Percentiles rank a stretch among this genome's conserved stretches.
Evolutionary conservation across 2,113 vertebrate genomes (phyloP).

Genomic region (Pogona vitticeps): DNA sequence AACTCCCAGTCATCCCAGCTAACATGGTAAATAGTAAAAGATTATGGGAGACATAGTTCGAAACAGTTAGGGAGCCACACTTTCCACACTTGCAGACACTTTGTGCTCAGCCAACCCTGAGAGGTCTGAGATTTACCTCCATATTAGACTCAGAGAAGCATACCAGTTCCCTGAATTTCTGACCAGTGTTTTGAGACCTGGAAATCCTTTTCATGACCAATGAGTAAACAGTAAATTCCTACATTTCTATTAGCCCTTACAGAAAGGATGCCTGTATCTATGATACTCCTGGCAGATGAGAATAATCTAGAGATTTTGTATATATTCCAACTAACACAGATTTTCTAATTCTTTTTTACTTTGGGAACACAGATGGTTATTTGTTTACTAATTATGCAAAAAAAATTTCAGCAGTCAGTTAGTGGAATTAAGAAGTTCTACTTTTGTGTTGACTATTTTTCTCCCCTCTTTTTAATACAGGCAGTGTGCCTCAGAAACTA

Average conservation of each 20-base stretch:
- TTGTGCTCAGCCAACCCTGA: no score
- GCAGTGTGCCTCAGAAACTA: constrained; percentile 74
- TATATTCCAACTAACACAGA: neutral
- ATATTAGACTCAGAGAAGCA: no score
- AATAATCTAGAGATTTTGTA: neutral
- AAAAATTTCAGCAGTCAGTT: neutral
- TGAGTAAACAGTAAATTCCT: neutral
- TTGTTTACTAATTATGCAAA: neutral
- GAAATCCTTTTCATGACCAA: neutral
- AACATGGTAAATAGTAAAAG: neutral
- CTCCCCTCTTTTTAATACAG: constrained; percentile 65
- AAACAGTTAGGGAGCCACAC: neutral
- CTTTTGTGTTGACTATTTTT: constrained; percentile 8
- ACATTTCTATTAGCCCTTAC: neutral
- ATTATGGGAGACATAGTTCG: neutral
- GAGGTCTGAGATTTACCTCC: no score
- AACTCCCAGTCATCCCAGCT: neutral
- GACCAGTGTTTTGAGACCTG: neutral
- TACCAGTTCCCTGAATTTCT: no score
- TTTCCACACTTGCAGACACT: neutral
- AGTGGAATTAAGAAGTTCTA: neutral
- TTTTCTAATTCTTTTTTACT: neutral
- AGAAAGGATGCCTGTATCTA: neutral
- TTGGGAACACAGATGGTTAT: neutral
- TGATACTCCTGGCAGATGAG: no score